These are phyloP conservation scores for Clepsis dumicolana DNA, from an alignment of 2,888 invertebrate genomes.

Conservation along the genomic window DNA sequence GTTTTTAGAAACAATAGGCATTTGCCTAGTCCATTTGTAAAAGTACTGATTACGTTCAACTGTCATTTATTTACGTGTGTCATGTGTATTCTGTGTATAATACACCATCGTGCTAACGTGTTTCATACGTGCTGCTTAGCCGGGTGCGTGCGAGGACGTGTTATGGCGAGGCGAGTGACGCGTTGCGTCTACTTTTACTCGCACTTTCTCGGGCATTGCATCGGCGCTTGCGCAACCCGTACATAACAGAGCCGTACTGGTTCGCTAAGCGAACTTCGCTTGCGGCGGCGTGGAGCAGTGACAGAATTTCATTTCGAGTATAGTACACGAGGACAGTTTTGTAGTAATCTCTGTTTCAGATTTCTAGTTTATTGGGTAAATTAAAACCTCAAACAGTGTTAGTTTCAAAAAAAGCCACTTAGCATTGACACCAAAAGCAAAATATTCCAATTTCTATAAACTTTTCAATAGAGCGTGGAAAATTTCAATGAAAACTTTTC, in stretches of 20 bases:
- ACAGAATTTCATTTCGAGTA: slow-evolving; percentile 61
- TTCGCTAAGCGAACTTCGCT: too few relatives aligned
- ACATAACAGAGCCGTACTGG: slow-evolving; percentile 70
- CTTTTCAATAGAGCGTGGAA: slow-evolving; percentile 66
- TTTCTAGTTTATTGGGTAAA: not conserved
- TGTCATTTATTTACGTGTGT: slow-evolving; percentile 7
- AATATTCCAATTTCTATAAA: slow-evolving; percentile 39
- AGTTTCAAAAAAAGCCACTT: not conserved
- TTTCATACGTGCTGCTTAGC: not conserved
- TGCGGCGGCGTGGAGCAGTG: slow-evolving; percentile 55
- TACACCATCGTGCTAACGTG: not conserved
- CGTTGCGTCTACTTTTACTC: slow-evolving; percentile 86
- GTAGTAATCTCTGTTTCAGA: not conserved
- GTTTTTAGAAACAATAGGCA: too few relatives aligned
- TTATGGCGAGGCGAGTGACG: slow-evolving; percentile 70
- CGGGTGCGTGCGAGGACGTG: slow-evolving; percentile 63
- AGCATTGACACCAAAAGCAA: not conserved
- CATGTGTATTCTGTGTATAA: slow-evolving; percentile 16
- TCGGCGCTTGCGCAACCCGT: slow-evolving; percentile 79
- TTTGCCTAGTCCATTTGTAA: not conserved
- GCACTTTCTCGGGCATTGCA: slow-evolving; percentile 76
- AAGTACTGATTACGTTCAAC: not conserved
- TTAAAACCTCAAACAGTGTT: not conserved
- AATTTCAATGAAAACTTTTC: slow-evolving; percentile 82
- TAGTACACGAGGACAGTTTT: not conserved